Percentiles rank a stretch among this genome's conserved stretches.
phyloP scores from a whole-genome alignment of 2,888 invertebrate genomes.

The Chloroclysta siterata region DNA sequence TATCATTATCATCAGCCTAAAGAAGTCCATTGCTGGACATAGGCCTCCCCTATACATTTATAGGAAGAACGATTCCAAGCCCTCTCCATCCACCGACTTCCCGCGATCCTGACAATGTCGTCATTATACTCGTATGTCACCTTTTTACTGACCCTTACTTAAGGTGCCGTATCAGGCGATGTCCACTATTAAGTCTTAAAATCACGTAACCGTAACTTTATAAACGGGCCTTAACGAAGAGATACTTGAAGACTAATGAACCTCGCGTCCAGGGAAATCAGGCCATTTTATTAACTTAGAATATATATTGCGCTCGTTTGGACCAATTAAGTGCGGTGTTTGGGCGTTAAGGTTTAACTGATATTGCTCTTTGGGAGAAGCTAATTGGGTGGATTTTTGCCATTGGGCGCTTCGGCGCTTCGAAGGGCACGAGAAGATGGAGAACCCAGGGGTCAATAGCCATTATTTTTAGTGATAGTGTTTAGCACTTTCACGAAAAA shows the following conservation, averaged over 20 bases:
- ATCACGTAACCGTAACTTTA: not conserved
- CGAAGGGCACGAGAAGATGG: not conserved
- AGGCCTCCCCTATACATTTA: too few species aligned
- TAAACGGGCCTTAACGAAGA: slow-evolving; percentile 5
- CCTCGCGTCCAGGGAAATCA: slow-evolving; percentile 71
- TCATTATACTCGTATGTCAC: too few species aligned
- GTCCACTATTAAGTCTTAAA: not conserved
- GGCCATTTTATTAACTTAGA: slow-evolving; percentile 67
- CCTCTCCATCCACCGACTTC: too few species aligned
- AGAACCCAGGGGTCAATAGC: not conserved
- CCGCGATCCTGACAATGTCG: too few species aligned
- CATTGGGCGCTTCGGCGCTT: not conserved
- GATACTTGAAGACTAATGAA: slow-evolving; percentile 58
- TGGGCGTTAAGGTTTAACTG: slow-evolving; percentile 28
- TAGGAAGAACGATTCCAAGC: too few species aligned
- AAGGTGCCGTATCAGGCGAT: too few species aligned
- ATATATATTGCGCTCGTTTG: slow-evolving; percentile 64
- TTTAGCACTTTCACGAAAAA: too few species aligned
- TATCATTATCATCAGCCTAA: too few species aligned
- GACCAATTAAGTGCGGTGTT: slow-evolving; percentile 57
- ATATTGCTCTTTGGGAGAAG: slow-evolving; percentile 28
- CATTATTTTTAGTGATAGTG: too few species aligned
- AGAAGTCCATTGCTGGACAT: too few species aligned
- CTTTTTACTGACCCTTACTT: too few species aligned
- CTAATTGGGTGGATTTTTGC: slow-evolving; percentile 9